phyloP scores from a whole-genome alignment of 2,888 invertebrate species.

The Leucophenga maculata region DNA sequence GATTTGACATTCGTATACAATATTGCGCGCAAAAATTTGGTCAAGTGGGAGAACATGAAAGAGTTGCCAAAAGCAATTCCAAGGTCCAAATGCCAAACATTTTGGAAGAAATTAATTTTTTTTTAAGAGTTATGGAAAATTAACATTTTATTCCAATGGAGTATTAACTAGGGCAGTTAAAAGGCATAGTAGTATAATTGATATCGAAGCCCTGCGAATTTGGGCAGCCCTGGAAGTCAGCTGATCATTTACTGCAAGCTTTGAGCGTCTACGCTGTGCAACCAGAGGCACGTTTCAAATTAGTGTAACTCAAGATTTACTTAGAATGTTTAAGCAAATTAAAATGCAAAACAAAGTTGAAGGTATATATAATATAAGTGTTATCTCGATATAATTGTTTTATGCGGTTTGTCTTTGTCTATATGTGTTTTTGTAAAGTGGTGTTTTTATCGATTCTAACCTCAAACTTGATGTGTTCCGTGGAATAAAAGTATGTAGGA shows the following conservation, averaged over 20 bases:
- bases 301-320: no score
- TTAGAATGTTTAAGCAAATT: no score
- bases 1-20: no score
- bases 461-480: background rate
- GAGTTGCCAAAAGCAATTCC: no score
- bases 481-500: slow-evolving; percentile 3
- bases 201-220: background rate
- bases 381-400: no score
- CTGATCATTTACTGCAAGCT: slow-evolving; percentile 3
- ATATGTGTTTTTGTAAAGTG: background rate
- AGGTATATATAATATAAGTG: no score
- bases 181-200: background rate
- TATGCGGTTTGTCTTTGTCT: no score
- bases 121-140: background rate
- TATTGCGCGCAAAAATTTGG: no score
- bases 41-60: no score
- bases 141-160: background rate
- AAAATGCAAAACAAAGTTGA: no score
- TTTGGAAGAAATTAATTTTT: no score
- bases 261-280: background rate
- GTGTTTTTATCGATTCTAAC: background rate
- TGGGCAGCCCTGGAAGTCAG: background rate
- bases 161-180: background rate
- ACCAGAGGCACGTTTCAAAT: background rate
- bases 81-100: no score